A percentile compares a stretch with the other conserved stretches of the same genome.
These are phyloP conservation scores for Agraylea sexmaculata DNA, from an alignment of 1,140 invertebrate species.

Conservation along the genomic window DNA sequence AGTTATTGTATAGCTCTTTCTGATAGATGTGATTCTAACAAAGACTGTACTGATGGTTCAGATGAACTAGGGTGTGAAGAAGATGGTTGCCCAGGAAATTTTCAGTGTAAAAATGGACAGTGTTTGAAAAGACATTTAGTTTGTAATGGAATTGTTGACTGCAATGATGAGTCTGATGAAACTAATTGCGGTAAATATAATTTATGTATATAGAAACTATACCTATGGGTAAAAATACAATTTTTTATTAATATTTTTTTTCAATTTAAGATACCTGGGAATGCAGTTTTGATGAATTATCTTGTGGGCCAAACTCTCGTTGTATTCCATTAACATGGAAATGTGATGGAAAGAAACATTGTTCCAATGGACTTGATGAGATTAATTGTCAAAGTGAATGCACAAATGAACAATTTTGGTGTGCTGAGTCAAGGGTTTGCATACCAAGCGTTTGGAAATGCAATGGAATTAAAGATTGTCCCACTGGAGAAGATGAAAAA, in stretches of 20 bases:
- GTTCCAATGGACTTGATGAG: constrained; percentile 53
- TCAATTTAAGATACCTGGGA: constrained; percentile 36
- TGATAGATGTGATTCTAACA: constrained; percentile 48
- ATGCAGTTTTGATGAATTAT: constrained; percentile 47
- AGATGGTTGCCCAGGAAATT: constrained; percentile 46
- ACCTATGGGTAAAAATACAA: not conserved
- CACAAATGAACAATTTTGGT: constrained; percentile 44
- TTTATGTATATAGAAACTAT: not conserved
- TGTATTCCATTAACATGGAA: constrained; percentile 47
- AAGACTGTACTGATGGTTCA: constrained; percentile 51
- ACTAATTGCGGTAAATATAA: constrained; percentile 42
- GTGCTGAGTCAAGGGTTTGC: constrained; percentile 50
- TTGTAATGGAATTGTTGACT: constrained; percentile 62
- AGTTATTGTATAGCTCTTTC: constrained; percentile 43
- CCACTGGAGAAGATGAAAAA: constrained; percentile 45
- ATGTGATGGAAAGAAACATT: constrained; percentile 58
- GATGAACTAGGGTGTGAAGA: constrained; percentile 49
- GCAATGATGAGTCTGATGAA: constrained; percentile 62
- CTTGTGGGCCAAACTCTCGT: constrained; percentile 34
- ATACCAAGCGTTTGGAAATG: constrained; percentile 49
- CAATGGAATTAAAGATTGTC: constrained; percentile 71
- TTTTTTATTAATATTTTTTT: constrained; percentile 6
- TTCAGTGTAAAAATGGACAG: constrained; percentile 54
- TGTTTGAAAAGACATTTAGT: constrained; percentile 58
- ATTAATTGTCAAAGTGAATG: constrained; percentile 43